These are phyloP conservation scores for Temnothorax longispinosus DNA, from an alignment of 1,140 invertebrate genomes.

Conservation along the genomic window DNA sequence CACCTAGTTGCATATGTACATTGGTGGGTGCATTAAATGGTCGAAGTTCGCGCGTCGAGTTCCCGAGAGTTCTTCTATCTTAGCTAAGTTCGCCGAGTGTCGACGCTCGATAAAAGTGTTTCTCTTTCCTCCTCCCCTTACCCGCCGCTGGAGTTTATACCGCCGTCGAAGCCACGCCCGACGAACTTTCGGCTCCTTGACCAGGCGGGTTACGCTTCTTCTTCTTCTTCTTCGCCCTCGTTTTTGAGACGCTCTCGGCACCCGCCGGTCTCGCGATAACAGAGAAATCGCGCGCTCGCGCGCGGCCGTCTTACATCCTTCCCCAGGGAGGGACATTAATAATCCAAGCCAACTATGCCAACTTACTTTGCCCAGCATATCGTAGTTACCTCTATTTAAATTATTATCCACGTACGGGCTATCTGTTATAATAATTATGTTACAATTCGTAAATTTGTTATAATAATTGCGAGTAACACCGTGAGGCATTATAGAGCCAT, in stretches of 20 bases:
- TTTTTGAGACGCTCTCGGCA: constrained; percentile 56
- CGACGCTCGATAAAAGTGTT: constrained; percentile 82
- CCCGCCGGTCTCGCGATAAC: constrained; percentile 53
- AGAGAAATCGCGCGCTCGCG: constrained; percentile 55
- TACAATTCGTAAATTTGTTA: constrained; percentile 12
- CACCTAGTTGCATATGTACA: constrained; percentile 63
- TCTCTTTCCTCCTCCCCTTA: constrained; percentile 75
- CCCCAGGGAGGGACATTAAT: constrained; percentile 58
- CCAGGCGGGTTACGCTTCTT: constrained; percentile 60
- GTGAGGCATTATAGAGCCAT: not conserved
- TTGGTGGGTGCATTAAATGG: constrained; percentile 76
- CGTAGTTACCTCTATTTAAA: constrained; percentile 52
- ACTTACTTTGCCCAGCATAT: constrained; percentile 45
- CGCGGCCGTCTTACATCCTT: constrained; percentile 36
- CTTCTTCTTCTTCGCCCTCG: constrained; percentile 43
- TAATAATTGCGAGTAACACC: not conserved
- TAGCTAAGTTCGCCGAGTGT: constrained; percentile 80
- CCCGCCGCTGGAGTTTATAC: constrained; percentile 66
- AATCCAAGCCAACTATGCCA: constrained; percentile 54
- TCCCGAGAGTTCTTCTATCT: constrained; percentile 78
- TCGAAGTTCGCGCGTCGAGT: constrained; percentile 77
- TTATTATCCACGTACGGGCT: constrained; percentile 43
- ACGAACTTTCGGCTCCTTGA: constrained; percentile 71
- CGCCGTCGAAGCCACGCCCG: constrained; percentile 60
- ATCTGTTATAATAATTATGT: constrained; percentile 49